Base-by-base conservation (phyloP, 2,113 vertebrate species). In the Rhea pennata region DNA sequence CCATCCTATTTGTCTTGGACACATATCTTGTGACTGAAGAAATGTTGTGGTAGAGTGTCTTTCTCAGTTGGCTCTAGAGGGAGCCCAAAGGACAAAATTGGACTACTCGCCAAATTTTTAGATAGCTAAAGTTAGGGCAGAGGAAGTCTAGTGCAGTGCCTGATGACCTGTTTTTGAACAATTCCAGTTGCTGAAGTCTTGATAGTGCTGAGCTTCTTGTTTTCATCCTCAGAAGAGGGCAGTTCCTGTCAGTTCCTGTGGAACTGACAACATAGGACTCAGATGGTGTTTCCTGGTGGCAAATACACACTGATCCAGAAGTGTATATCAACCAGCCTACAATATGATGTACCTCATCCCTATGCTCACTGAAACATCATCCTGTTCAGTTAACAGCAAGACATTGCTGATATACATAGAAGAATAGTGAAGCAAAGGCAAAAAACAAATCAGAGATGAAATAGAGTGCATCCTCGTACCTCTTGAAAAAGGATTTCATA, bases 41-140 rank as follows among this genome's bases (percentile, higher is more conserved):
- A 67, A 91, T 26, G 2, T 70, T 39, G 40, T 77, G 33, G 36
- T 59, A 83, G 78, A 85, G 64, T 46, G 79, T 58, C 44, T 95
- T 91, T 44, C 27, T 81, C 74, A 62, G n/a, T 1, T 96, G 92
- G 84, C 94, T 96, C 95, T 97, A 97, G 96, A 96, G 96, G 96
- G 95, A 97, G 94, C 93, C 92, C 94, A 94, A 96, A 96, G 96
- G 33, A 96, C 79, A 95, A 95, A 93, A 88, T 81, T 95, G 69
- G 42, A 51, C 51, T 67, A 62, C 27, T 54, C 44, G 20, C 71
- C 58, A 26, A 59, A 5, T 24, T 85, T 87, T 95, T 83, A 71
- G 50, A 54, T 27, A 80, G 40, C n/a, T 82, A 54, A 80, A 83
- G n/a, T 79, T 62, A 73, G 40, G 36, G 71, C 48, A 66, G 9